Evolutionary conservation across 2,797 vertebrate species (phyloP).

Genomic region (Brotogeris chrysoptera): DNA sequence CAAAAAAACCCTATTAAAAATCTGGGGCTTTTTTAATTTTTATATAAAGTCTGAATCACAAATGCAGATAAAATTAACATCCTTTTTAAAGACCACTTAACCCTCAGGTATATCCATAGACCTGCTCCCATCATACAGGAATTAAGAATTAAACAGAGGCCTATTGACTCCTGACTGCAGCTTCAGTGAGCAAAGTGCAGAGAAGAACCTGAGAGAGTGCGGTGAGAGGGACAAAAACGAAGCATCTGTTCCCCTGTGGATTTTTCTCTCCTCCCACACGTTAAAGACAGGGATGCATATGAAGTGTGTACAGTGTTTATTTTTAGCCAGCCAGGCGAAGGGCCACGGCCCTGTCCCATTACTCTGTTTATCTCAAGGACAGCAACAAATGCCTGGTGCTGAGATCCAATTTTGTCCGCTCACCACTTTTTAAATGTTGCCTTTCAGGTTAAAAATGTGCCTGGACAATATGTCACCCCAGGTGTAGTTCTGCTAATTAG

Average conservation of each 20-base stretch:
- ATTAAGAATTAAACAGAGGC: background rate
- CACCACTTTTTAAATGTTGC: background rate
- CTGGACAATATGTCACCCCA: background rate
- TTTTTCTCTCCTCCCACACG: slow-evolving; percentile 3
- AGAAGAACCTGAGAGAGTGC: background rate
- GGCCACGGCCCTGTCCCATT: background rate
- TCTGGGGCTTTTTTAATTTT: background rate
- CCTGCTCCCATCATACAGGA: background rate
- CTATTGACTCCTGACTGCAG: background rate
- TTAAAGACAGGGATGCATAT: background rate
- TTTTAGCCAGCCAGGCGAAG: slow-evolving; percentile 7
- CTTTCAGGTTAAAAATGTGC: background rate
- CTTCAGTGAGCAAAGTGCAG: background rate
- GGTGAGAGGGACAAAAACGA: background rate
- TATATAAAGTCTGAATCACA: background rate
- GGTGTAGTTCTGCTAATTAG: background rate
- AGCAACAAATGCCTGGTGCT: background rate
- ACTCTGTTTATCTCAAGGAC: background rate
- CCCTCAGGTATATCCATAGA: background rate
- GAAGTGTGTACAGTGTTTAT: background rate
- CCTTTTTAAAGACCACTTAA: background rate
- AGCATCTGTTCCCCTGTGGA: background rate
- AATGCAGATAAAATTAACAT: background rate
- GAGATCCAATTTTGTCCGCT: background rate
- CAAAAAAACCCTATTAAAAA: background rate